Evolutionary conservation across 1,140 invertebrate species (phyloP), one percentile per base, ranked within the genome.

Genomic region (Phenacoccus solenopsis): DNA sequence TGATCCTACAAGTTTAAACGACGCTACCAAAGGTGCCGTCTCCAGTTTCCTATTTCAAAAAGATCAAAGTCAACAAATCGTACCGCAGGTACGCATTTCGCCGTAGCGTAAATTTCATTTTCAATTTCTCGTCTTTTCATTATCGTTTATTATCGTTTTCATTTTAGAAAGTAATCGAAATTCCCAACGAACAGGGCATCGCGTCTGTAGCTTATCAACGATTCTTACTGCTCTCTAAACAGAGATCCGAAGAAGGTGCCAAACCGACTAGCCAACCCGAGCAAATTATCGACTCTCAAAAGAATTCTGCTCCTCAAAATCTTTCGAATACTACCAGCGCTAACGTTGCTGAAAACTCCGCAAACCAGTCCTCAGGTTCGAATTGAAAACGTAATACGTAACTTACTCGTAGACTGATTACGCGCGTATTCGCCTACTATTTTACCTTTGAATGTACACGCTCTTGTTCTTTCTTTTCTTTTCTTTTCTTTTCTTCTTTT

Each of bases 11-110:
- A 57, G 28, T 22, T 61, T 69, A 4, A 69, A 71, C 16, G 21
- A 21, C 13, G 70, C 67, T 0, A 25, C 56, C 9, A 71, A 71
- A 10, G 71, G 71, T 1, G 56, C 71, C 5, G 32, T 71, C 38
- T 71, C 68, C 12, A 71, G 49, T 28, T 69, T 27, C 5, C 12
- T 69, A 13, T 64, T 71, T 10, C 24, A 61, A 28, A 71, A 20
- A 61, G 68, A 69, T 27, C 64, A 70, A 67, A 16, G 3, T 3
- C 59, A 64, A 64, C 59, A 64, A 24, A 22, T 64, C 21, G 59
- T 16, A 5, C 59, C 59, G 5, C 59, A 64, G 38, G 38, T 49
- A 49, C 5, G 5, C 20, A 13, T 32, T 32, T 32, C 5, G 5
- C 13, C 30, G 30, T 32, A 32, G 30, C 30, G 30, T 9, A 5